phyloP scores from a whole-genome alignment of 2,888 invertebrate species.

The Hydrotaea cyrtoneurina region DNA sequence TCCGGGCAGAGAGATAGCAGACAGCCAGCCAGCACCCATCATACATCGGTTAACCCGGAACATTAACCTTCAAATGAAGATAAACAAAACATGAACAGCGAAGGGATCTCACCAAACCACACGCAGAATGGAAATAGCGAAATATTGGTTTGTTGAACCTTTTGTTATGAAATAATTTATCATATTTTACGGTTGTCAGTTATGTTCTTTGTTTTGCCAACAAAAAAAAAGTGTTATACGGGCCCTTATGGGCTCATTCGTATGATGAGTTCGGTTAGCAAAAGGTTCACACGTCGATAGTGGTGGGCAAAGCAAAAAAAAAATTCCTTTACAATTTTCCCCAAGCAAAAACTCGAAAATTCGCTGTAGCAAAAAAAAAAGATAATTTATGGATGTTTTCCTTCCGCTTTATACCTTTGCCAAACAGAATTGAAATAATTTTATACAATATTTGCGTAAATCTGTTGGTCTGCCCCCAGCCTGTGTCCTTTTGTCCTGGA shows the following conservation, averaged over 20 bases:
- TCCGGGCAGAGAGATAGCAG: too few relatives aligned
- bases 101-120: too few relatives aligned
- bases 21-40: background rate
- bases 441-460: background rate
- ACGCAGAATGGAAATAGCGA: background rate
- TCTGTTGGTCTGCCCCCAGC: background rate
- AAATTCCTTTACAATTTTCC: too few relatives aligned
- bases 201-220: background rate
- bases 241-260: too few relatives aligned
- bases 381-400: constrained; percentile 2
- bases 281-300: background rate
- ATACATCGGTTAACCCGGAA: background rate
- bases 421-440: background rate
- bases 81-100: background rate
- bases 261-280: too few relatives aligned
- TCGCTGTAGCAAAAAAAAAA: too few relatives aligned
- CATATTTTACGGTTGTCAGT: constrained; percentile 42
- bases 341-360: too few relatives aligned
- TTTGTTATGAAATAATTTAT: constrained; percentile 40
- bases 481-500: background rate
- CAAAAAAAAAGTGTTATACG: background rate
- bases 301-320: too few relatives aligned
- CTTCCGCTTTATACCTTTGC: background rate
- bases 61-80: background rate
- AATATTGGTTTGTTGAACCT: constrained; percentile 30